Evolutionary conservation across 2,797 vertebrate genomes (phyloP).

Genomic region (Moxostoma hubbsi): DNA sequence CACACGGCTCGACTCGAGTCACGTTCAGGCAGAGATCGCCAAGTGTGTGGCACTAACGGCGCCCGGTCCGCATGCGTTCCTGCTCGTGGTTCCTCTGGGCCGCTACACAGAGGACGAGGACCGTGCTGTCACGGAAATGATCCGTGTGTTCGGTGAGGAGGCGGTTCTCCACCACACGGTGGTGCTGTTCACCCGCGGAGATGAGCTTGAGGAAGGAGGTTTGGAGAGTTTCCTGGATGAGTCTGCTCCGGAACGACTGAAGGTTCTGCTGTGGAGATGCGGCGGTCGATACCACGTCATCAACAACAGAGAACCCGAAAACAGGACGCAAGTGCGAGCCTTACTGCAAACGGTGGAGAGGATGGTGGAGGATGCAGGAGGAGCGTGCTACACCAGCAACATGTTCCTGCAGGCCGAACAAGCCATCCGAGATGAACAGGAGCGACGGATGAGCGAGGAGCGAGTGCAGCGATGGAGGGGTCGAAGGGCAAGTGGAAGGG

Average conservation of each 20-base stretch:
- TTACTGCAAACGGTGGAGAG: conserved; percentile 72
- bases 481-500: conserved; percentile 40
- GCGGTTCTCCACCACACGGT: conserved; percentile 72
- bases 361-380: conserved; percentile 65
- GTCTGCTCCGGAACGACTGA: conserved; percentile 66
- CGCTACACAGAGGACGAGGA: conserved; percentile 76
- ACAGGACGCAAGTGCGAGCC: conserved; percentile 67
- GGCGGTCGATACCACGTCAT: conserved; percentile 76
- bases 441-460: conserved; percentile 46
- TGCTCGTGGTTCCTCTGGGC: conserved; percentile 80
- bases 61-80: conserved; percentile 82
- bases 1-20: conserved; percentile 67
- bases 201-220: conserved; percentile 70
- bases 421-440: conserved; percentile 73
- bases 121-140: conserved; percentile 64
- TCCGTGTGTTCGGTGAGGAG: conserved; percentile 71
- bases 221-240: conserved; percentile 69
- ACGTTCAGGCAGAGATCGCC: conserved; percentile 72
- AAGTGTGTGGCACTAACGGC: conserved; percentile 75
- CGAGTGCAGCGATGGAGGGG: conserved; percentile 51
- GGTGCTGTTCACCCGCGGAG: conserved; percentile 77
- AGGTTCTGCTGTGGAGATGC: conserved; percentile 71
- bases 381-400: conserved; percentile 70
- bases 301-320: conserved; percentile 72
- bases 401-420: conserved; percentile 72